Conservation (phyloP, 2,113 vertebrate genomes). For the Diglossa brunneiventris region DNA sequence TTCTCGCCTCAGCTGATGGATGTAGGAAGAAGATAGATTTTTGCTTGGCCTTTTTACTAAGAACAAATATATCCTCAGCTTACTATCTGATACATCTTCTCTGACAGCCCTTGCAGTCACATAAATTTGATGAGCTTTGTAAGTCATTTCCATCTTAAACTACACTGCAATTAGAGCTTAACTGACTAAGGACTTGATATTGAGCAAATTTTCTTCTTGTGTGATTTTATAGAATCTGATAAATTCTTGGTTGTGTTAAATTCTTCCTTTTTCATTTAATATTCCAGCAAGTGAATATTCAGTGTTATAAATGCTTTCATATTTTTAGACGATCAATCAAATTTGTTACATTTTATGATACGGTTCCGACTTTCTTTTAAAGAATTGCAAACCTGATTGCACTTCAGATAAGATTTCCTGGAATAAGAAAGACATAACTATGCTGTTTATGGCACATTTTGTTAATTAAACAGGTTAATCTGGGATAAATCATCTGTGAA, state of each 20-base stretch:
- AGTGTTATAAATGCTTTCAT: background rate
- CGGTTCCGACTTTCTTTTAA: background rate
- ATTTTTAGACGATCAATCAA: background rate
- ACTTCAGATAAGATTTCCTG: background rate
- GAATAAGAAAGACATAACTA: background rate
- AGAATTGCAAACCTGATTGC: background rate
- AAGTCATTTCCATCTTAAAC: conserved; percentile 43
- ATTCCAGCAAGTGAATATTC: background rate
- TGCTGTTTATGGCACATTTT: background rate
- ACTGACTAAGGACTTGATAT: conserved; percentile 40
- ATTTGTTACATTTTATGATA: background rate
- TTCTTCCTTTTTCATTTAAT: background rate
- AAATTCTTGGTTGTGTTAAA: background rate
- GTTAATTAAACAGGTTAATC: conserved; percentile 15
- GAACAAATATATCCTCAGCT: conserved; percentile 47
- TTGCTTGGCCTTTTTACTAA: conserved; percentile 37
- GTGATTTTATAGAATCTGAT: conserved; percentile 14
- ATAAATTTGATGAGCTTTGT: conserved; percentile 46
- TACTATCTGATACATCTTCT: conserved; percentile 53
- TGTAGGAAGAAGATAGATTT: conserved; percentile 44
- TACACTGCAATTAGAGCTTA: conserved; percentile 31
- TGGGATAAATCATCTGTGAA: background rate
- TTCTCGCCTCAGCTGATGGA: conserved; percentile 45
- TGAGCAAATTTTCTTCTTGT: conserved; percentile 15
- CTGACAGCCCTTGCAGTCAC: conserved; percentile 40